A percentile compares a stretch with the other conserved stretches of the same genome.
Conservation (phyloP, 53 echinoderm and acorn worm genomes). For the Astropecten irregularis region DNA sequence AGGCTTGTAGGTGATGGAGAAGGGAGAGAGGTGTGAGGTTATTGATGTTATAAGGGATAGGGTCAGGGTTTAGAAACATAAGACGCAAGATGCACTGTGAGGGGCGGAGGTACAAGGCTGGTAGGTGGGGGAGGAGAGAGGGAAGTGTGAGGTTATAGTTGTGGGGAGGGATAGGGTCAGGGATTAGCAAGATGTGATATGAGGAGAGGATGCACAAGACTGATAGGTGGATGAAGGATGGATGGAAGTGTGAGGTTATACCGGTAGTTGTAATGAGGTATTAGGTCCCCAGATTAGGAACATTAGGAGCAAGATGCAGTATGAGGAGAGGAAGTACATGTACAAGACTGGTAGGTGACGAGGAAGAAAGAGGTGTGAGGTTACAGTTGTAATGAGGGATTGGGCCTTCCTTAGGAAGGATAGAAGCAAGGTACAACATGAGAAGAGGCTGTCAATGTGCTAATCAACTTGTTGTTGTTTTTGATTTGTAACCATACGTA, state of each 20-base stretch:
- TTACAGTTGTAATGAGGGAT: neutral
- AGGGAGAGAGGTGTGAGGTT: neutral
- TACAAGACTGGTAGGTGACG: conserved; percentile 4
- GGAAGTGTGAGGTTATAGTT: neutral
- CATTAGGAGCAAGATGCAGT: neutral
- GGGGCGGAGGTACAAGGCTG: neutral
- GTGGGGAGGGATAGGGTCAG: neutral
- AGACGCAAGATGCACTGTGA: neutral
- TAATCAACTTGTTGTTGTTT: too few relatives aligned
- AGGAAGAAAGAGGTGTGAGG: conserved; percentile 66
- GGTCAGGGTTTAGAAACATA: too few relatives aligned
- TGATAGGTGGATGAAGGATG: conserved; percentile 3
- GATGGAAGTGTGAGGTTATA: neutral
- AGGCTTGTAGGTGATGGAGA: too few relatives aligned
- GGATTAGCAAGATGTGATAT: neutral
- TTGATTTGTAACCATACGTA: too few relatives aligned
- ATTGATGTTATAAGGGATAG: neutral
- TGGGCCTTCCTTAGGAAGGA: neutral
- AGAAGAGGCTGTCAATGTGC: too few relatives aligned
- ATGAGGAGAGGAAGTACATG: neutral
- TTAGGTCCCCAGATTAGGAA: too few relatives aligned
- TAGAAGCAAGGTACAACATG: too few relatives aligned
- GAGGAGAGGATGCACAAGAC: conserved; percentile 37
- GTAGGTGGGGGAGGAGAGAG: neutral
- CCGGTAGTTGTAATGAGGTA: too few relatives aligned